Evolutionary conservation across 2,113 vertebrate genomes (phyloP), one percentile per base, ranked within the genome.

Genomic region (Nothoprocta pentlandii): DNA sequence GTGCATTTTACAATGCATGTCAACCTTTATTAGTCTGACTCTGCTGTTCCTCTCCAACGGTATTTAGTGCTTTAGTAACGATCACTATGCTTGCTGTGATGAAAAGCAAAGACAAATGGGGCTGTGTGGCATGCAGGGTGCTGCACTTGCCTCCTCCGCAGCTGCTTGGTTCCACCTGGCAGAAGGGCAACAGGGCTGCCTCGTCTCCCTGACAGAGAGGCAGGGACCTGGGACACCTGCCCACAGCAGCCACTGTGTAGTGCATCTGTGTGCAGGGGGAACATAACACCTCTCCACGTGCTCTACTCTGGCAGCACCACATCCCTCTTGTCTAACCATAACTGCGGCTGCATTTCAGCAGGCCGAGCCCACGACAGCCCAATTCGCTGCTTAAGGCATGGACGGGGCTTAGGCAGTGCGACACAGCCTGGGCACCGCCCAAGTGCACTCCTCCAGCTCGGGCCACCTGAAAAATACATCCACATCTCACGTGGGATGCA

Each of bases 61-160:
- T 68, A 92, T 70, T 90, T 89, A 84, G 89, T 92, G 83, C 78
- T 70, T 90, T 94, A 58, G 91, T 61, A 85, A 90, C 85, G 96
- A 98, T 97, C 97, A 95, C 97, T 97, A 96, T 49, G 75, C 87
- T 80, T 69, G 34, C 67, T 89, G 92, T 67, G 95, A 96, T 93
- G 94, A 97, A 95, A 97, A 97, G 97, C 97, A 97, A 96, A 97
- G 97, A 97, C 96, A 97, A 97, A 98, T 94, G 96, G 95, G 97
- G 5, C 96, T 68, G 95, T 96, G 92, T 89, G 94, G 95, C 88
- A 85, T 32, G 91, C 92, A 93, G 85, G 71, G 85, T 96, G 10
- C 51, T 26, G 51, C 13, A 25, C 95, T 87, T 93, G 96, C 93
- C 89, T 89, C 85, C 96, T 95, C 97, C 41, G 62, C 39, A 64